phyloP scores from a whole-genome alignment of 1,140 invertebrate genomes.

The Sarcophaga bullata region DNA sequence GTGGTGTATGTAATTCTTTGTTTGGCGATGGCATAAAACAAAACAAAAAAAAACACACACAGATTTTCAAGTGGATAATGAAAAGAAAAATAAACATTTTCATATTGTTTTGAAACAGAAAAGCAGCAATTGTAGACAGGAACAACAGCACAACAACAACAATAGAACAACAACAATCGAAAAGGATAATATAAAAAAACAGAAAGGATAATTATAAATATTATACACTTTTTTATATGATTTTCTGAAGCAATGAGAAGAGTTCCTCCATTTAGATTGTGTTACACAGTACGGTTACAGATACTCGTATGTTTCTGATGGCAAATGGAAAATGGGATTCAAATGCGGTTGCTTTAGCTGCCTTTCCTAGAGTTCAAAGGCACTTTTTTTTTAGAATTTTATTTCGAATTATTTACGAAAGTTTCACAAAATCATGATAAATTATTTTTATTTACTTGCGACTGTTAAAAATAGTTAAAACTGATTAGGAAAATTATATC shows the following conservation, averaged over 20 bases:
- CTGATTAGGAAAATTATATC: too few species aligned
- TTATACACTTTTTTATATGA: neutral
- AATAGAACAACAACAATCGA: too few species aligned
- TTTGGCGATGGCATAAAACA: too few species aligned
- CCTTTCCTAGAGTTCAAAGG: neutral
- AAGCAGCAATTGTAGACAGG: neutral
- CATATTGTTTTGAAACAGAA: neutral
- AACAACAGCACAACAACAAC: neutral
- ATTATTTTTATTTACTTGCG: too few species aligned
- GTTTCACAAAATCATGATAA: too few species aligned
- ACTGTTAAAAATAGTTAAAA: too few species aligned
- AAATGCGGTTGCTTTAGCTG: neutral
- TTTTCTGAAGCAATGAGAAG: neutral
- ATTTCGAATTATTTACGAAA: too few species aligned
- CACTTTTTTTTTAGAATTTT: too few species aligned
- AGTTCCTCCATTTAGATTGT: neutral
- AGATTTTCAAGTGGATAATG: neutral
- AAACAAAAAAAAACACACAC: neutral
- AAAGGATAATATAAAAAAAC: too few species aligned
- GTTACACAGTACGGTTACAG: neutral
- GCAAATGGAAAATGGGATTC: neutral
- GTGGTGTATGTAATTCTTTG: too few species aligned
- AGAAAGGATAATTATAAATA: constrained; percentile 17
- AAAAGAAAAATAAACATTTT: constrained; percentile 25
- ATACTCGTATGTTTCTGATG: neutral